Evolutionary conservation across 2,888 invertebrate genomes (phyloP), one percentile per base, ranked within the genome.

Genomic region (Lucinisca nassula): DNA sequence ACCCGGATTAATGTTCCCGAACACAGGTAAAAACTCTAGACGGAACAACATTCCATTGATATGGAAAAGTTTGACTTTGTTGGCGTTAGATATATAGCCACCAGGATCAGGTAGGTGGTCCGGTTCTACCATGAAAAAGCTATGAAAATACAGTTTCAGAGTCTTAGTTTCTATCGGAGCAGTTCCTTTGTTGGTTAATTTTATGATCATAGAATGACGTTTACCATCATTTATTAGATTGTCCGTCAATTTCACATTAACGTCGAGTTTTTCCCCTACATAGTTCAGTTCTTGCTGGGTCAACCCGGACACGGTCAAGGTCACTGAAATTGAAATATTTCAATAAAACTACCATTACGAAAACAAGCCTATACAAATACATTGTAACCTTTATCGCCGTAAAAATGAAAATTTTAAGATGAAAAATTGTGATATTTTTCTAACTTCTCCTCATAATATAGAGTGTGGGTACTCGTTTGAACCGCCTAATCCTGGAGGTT

Each of bases 71-170:
- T 88, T 90, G 8, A 94, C 79, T 3, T 91, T 90, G 51, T 90
- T 85, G 58, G 84, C 82, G 8, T 82, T 58, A 17, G 90, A 85
- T 4, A 84, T 58, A 17, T 91, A 89, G 17, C 91, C 90, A 4
- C 89, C 82, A 27, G 91, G 85, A 21, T 85, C 45, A 2, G 94
- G 93, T 0, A 94, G 85, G 21, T 82, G 79, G 17, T 89, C 92
- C 0, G 94, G 92, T 78, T 95, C 94, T 4, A 95, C 92, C 93
- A 95, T 93, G 40, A 92, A 92, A 32, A 93, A 88, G 61, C 93
- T 94, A 37, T 93, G 93, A 76, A 95, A 94, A 77, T 90, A 94
- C 51, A 95, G 87, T 0, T 87, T 79, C 87, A 94, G 92, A 24
- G 85, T 51, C 6, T 77, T 84, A 24, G 83, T 73, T 14, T 80